Conservation (phyloP, 2,888 invertebrate species). For the Listrodromus nycthemerus region DNA sequence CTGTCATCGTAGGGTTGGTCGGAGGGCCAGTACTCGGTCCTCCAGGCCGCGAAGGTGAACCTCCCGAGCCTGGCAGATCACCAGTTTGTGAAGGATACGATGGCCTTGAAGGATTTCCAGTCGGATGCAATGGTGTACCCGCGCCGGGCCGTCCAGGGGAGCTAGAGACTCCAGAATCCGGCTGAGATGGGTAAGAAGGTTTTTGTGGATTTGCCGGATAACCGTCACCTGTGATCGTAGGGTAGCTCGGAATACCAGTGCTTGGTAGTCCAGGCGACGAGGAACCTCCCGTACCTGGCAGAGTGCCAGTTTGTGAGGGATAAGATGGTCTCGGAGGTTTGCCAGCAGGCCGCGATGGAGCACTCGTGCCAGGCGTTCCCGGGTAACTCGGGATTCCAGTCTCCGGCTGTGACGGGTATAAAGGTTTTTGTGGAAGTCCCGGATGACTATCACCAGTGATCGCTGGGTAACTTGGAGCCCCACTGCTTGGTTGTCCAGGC, state of each 20-base stretch:
- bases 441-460: not conserved
- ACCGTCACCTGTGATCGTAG: not conserved
- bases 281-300: not conserved
- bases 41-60: slow-evolving; percentile 71
- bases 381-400: slow-evolving; percentile 55
- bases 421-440: slow-evolving; percentile 35
- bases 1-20: not conserved
- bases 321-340: not conserved
- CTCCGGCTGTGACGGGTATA: slow-evolving; percentile 8
- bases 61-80: slow-evolving; percentile 66
- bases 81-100: slow-evolving; percentile 74
- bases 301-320: not conserved
- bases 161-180: not conserved
- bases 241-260: not conserved
- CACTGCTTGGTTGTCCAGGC: slow-evolving; percentile 6
- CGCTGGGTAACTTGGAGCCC: slow-evolving; percentile 56
- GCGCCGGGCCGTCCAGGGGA: not conserved
- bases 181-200: no score
- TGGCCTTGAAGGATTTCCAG: slow-evolving; percentile 22
- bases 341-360: not conserved
- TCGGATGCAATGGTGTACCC: not conserved
- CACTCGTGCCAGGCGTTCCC: slow-evolving; percentile 21
- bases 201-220: no score
- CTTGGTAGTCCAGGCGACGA: not conserved
- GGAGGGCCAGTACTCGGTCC: not conserved